Conservation (phyloP, 2,113 vertebrate species). For the Acrocephalus kingi region DNA sequence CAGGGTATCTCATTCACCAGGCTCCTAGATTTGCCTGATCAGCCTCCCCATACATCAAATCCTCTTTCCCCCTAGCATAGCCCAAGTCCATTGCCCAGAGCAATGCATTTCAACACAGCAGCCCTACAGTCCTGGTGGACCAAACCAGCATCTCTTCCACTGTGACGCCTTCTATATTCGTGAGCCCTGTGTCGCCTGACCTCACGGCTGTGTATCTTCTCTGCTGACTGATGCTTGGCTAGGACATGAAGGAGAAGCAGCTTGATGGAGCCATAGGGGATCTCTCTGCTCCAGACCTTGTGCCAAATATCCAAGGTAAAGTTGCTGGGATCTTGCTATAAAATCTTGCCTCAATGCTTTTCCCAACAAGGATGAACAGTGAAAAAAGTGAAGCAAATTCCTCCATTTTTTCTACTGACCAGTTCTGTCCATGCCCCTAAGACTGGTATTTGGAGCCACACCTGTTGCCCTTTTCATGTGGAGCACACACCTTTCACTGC, state of each 20-base stretch:
- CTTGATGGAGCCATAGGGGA: background rate
- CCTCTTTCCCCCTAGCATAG: background rate
- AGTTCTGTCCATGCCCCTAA: background rate
- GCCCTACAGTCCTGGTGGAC: background rate
- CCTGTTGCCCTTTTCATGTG: background rate
- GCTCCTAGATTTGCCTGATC: background rate
- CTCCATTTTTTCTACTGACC: background rate
- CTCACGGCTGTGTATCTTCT: background rate
- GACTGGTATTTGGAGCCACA: background rate
- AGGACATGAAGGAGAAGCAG: background rate
- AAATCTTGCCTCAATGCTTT: background rate
- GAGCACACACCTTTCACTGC: background rate
- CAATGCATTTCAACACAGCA: background rate
- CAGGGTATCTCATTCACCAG: background rate
- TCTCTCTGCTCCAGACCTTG: background rate
- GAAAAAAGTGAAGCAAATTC: background rate
- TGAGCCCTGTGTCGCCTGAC: background rate
- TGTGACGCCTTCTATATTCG: fast-evolving
- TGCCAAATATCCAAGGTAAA: background rate
- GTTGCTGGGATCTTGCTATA: background rate
- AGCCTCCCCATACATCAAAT: background rate
- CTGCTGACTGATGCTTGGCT: background rate
- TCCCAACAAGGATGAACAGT: background rate
- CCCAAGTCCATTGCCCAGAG: background rate
- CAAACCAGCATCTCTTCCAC: background rate